Base-by-base conservation (phyloP, 1,140 invertebrate species). In the Cotesia chilonis region DNA sequence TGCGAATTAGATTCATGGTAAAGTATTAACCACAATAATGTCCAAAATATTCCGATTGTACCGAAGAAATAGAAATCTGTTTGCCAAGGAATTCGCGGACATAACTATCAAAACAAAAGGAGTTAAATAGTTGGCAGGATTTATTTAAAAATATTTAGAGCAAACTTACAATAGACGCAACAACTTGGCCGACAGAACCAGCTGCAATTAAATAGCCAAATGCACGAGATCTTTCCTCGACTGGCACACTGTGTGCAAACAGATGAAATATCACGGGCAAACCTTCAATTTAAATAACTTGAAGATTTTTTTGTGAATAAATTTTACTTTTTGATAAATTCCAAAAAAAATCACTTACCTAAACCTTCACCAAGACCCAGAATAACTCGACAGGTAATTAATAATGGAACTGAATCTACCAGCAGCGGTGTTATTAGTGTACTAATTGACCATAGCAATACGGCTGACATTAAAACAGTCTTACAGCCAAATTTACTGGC, bases 241-340 rank as follows among this genome's bases (percentile, higher is more conserved):
- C 89, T 51, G 92, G 92, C 76, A 94, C 90, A 77, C 88, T 90
- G 79, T 93, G 90, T 68, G 93, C 91, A 87, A 94, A 94, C 73
- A 94, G 89, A 78, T 94, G 93, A 85, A 93, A 94, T 79, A 94
- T 93, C 59, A 93, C 93, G 14, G 93, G 93, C 66, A 94, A 85
- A 78, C 93, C 93, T 93, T 74, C 14, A 85, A 79, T 79, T 47
- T 64, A 77, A 77, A 4, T 37, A 6, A 51, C 9, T 6, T 9
- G 55, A 36, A 65, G 35, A 63, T 68, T 71, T 68, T 54, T 61
- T 52, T 67, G 9, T 54, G 60, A 20, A 7, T 17, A 1, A 59
- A 59, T 38, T 17, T 3, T 47, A n/a, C 4, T 6, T 65, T 28
- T 52, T 66, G 51, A 72, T 14, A 68, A 47, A 70, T 63, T n/a